Base-by-base conservation (phyloP, 64 coral and sea anemone genomes). In the Cladopsammia gracilis region DNA sequence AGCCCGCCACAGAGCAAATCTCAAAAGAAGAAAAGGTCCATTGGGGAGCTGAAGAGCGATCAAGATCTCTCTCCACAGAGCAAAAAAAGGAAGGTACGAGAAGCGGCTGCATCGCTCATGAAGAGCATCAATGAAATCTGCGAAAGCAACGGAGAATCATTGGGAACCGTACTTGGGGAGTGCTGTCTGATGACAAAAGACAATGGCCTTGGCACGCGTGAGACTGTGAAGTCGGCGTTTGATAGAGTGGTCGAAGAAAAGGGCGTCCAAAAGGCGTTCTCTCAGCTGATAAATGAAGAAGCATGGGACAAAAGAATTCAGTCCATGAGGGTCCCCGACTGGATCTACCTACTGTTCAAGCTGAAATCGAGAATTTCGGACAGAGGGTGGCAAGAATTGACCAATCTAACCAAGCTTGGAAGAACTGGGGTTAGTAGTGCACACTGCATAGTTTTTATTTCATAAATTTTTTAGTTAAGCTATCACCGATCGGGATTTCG, bases 321-420 rank as follows among this genome's bases (percentile, higher is more conserved):
- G 19, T 64, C 10, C 48, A 85, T 85, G 81, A 60, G 81, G 19
- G 26, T 64, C 64, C 81, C 81, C 44, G 81, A 85, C 45, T 85
- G 61, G 57, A 85, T 85, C 4, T 85, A 85, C 81, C 64, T 85
- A 7, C 64, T 85, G 34, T 85, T 85, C 47, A 69, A 85, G 64
- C 61, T 85, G 1, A 85, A 61, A 25, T 65, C 81, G 56, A 64
- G 81, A 67, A 34, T 85, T 65, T 85, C 81, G 1, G 81, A 85
- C 64, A 47, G 64, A 44, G 57, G 58, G 5, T 85, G 81, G 81
- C 81, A 85, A 26, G 58, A 85, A 7, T 65, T 85, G 42, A 85
- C 64, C 12, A 85, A 85, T 66, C 81, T 85, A 9, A 85, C 81
- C 7, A 64, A 48, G 58, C 58, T 85, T 85, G 81, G 60, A 34